A percentile compares a stretch with the other conserved stretches of the same genome.
phyloP scores from a whole-genome alignment of 2,797 vertebrate genomes.

The Cephalopachus bancanus region DNA sequence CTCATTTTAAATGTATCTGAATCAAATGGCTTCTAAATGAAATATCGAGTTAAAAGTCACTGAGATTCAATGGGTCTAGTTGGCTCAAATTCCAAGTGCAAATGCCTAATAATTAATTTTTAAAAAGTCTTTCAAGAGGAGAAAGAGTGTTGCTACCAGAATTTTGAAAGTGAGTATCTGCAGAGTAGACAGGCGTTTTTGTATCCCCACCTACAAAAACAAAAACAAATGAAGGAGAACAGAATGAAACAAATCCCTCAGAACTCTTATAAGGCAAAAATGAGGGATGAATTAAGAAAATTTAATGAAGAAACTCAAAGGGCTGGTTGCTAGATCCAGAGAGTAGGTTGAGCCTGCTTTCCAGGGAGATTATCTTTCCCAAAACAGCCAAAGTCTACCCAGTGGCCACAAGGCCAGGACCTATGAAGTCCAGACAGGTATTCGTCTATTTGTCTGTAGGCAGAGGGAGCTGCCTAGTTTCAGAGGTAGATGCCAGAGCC shows the following conservation, averaged over 20 bases:
- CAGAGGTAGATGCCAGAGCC: background rate
- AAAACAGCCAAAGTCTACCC: background rate
- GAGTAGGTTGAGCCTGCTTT: slow-evolving; percentile 27
- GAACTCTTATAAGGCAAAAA: background rate
- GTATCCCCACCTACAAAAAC: slow-evolving; percentile 48
- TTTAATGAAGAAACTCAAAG: slow-evolving; percentile 68
- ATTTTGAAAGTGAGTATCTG: slow-evolving; percentile 78
- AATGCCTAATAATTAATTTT: slow-evolving; percentile 85
- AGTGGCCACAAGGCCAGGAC: background rate
- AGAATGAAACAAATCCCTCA: background rate
- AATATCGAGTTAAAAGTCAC: slow-evolving; percentile 80
- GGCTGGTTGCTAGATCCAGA: slow-evolving; percentile 49
- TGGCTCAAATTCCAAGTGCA: slow-evolving; percentile 78
- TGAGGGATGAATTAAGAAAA: slow-evolving; percentile 73
- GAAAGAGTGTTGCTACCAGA: slow-evolving; percentile 53
- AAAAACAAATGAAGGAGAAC: slow-evolving; percentile 73
- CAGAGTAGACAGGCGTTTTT: slow-evolving; percentile 70
- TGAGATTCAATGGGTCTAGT: slow-evolving; percentile 79
- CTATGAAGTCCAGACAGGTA: background rate
- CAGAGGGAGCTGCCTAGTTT: background rate
- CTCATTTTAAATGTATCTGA: slow-evolving; percentile 68
- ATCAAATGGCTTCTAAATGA: slow-evolving; percentile 80
- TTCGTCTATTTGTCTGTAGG: background rate
- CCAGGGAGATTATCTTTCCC: slow-evolving; percentile 56
- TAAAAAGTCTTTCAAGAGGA: slow-evolving; percentile 74